phyloP scores from a whole-genome alignment of 1,140 invertebrate species.

The Parasteatoda tepidariorum region DNA sequence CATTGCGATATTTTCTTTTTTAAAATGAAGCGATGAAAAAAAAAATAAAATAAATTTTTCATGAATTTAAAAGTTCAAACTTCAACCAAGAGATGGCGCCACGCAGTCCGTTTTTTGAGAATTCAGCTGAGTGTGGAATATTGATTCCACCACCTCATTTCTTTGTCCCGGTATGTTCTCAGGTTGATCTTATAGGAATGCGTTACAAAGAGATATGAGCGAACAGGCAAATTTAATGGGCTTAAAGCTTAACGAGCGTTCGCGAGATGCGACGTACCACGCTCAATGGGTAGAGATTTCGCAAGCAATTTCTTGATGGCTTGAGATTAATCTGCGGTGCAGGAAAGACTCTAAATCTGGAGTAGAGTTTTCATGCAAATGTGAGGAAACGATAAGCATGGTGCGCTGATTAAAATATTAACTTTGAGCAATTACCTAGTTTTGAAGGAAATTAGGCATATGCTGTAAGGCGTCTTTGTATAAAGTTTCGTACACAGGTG shows the following conservation, averaged over 20 bases:
- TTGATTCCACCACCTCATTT: not conserved
- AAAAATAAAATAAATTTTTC: not conserved
- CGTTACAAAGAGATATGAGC: constrained; percentile 24
- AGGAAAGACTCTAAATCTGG: too few species aligned
- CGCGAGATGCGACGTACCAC: constrained; percentile 1
- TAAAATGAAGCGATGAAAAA: not conserved
- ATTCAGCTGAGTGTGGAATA: not conserved
- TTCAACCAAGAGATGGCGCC: not conserved
- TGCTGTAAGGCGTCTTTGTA: too few species aligned
- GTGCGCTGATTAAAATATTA: too few species aligned
- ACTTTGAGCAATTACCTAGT: too few species aligned
- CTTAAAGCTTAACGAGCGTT: constrained; percentile 20
- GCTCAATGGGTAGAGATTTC: constrained; percentile 14
- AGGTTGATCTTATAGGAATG: not conserved
- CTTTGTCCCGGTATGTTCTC: not conserved
- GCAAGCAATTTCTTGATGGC: constrained; percentile 24
- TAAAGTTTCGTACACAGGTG: too few species aligned
- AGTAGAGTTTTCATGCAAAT: too few species aligned
- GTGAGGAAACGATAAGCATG: too few species aligned
- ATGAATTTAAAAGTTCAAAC: not conserved
- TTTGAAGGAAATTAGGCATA: too few species aligned
- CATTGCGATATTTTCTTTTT: not conserved
- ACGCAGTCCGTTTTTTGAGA: not conserved
- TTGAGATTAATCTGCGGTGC: constrained; percentile 16
- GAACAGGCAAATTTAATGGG: constrained; percentile 38